Evolutionary conservation across 2,888 invertebrate species (phyloP).

Genomic region (Himalopsyche tibetana): DNA sequence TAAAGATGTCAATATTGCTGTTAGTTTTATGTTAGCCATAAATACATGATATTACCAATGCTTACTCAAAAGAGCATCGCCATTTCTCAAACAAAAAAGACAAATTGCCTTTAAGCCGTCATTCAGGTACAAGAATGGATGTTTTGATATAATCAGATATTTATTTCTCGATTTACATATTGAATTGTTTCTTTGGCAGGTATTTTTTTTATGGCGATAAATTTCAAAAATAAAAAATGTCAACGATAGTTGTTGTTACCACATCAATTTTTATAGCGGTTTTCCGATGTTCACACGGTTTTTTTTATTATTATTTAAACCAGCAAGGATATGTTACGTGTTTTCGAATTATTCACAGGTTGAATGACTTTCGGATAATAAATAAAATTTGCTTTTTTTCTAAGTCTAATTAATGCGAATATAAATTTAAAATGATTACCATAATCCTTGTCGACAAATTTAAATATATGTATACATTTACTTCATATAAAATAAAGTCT

Average conservation of each 20-base stretch:
- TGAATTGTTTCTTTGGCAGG: background rate
- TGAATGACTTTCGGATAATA: constrained; percentile 11
- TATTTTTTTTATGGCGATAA: background rate
- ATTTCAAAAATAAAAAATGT: constrained; percentile 2
- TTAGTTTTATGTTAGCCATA: background rate
- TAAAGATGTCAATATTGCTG: constrained; percentile 7
- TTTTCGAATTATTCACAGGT: constrained; percentile 2
- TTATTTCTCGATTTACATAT: constrained; percentile 18
- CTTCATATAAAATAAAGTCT: too few species aligned
- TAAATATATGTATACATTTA: too few species aligned
- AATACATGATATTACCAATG: background rate
- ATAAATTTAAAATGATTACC: too few species aligned
- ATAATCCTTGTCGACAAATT: too few species aligned
- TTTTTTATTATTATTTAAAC: background rate
- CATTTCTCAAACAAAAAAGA: constrained; percentile 24
- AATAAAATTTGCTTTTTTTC: background rate
- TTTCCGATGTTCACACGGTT: constrained; percentile 16
- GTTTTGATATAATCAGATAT: constrained; percentile 21
- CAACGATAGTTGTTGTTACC: background rate
- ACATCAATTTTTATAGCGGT: constrained; percentile 17
- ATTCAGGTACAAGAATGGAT: background rate
- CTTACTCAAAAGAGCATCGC: constrained; percentile 1
- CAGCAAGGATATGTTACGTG: background rate
- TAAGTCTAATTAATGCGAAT: too few species aligned
- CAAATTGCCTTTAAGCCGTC: background rate